Evolutionary conservation across 35 echinoderm and acorn worm genomes (phyloP), one percentile per base, ranked within the genome.

Genomic region (Lytechinus pictus): DNA sequence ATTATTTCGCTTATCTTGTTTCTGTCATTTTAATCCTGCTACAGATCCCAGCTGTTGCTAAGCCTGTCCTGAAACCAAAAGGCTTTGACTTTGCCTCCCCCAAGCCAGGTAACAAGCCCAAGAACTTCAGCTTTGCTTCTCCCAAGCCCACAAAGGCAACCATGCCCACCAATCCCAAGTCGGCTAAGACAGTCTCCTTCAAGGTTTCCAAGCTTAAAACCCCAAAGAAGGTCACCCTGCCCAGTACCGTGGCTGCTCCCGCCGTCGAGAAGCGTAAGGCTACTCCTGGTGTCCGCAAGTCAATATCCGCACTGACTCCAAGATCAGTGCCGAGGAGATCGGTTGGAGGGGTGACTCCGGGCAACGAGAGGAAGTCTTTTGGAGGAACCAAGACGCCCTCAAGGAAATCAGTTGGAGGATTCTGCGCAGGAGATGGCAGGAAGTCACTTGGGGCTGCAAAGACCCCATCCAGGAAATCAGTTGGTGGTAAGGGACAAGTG

Each of bases 201-300:
- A 96, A 98, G 86, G 91, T 94, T n/a, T 97, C 97, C 5, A 95
- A 96, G 9, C 96, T 98, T 28, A 98, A 98, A 72, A 96, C 97
- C 24, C 97, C 98, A 33, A 94, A 91, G 24, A 95, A 92, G 86
- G 86, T 94, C 8, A 28, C 53, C 9, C 86, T 90, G 9, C 91
- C 95, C 28, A 52, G 94, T 14, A 72, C 86, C 95, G 96, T 94
- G 11, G 94, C 94, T 44, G 53, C 92, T n/a, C 79, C 91, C 27
- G 90, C 71, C 52, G 53, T 92, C 53, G 93, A 79, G 55, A 96
- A 95, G 79, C 92, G 95, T 16, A 71, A 87, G 28, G 79, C 95
- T 24, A 97, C 96, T 10, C 95, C 98, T 4, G 95, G 96, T 27
- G 54, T 86, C 10, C 66, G 96, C 16, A 97, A 97, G 93, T 96